phyloP scores from a whole-genome alignment of 2,113 vertebrate genomes.

The Pterocles gutturalis region DNA sequence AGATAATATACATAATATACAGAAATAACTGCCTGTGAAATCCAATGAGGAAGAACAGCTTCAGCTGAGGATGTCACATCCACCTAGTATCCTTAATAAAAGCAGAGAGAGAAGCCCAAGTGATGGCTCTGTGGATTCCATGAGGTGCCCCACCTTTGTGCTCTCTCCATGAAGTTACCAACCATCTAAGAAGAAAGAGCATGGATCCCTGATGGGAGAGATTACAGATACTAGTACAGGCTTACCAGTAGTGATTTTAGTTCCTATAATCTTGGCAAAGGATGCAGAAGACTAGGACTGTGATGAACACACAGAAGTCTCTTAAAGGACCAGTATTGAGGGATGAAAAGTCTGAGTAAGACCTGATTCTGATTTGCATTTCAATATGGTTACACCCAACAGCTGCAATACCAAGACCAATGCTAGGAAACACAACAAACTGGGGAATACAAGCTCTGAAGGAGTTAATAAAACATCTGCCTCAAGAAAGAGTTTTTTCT shows the following conservation, averaged over 20 bases:
- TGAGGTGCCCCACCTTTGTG: neutral
- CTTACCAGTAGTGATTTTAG: neutral
- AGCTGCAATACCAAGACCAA: neutral
- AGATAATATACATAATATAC: neutral
- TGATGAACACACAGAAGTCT: neutral
- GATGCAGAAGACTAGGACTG: neutral
- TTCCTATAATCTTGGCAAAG: neutral
- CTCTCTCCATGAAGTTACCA: neutral
- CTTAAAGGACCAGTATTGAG: neutral
- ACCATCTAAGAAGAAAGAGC: neutral
- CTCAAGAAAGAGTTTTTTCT: neutral
- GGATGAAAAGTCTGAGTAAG: neutral
- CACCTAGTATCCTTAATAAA: neutral
- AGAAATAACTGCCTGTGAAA: neutral
- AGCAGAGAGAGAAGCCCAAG: neutral
- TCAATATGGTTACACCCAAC: neutral
- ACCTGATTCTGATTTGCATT: neutral
- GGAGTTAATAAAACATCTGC: neutral
- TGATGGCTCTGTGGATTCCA: neutral
- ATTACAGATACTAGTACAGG: neutral
- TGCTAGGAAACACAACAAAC: neutral
- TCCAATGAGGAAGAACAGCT: neutral
- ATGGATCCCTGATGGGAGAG: neutral
- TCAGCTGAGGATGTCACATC: neutral
- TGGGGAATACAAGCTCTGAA: neutral